phyloP scores from a whole-genome alignment of 2,797 vertebrate genomes.

The Borostomias antarcticus region DNA sequence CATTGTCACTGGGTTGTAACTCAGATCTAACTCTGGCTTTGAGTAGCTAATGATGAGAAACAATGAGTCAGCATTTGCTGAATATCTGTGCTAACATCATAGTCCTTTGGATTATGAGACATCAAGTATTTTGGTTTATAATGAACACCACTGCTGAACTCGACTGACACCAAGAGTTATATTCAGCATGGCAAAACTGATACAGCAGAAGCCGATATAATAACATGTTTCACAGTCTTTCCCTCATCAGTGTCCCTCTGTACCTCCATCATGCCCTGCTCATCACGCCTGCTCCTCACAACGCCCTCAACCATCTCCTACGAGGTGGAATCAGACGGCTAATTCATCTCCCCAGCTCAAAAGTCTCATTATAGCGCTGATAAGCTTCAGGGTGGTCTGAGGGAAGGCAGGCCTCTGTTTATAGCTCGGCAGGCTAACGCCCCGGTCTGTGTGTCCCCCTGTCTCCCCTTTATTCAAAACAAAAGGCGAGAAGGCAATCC shows the following conservation, averaged over 20 bases:
- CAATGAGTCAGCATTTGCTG: too few species aligned
- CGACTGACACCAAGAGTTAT: background rate
- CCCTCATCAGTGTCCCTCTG: constrained; percentile 21
- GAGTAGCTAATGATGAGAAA: too few species aligned
- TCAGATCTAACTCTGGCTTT: too few species aligned
- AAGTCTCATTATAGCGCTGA: constrained; percentile 79
- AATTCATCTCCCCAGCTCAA: constrained; percentile 79
- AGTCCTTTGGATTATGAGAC: too few species aligned
- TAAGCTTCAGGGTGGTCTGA: constrained; percentile 75
- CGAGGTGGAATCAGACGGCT: constrained; percentile 69
- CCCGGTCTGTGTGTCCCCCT: constrained; percentile 55
- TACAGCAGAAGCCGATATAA: constrained; percentile 28
- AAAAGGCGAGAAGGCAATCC: constrained; percentile 61
- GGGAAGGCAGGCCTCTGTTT: constrained; percentile 66
- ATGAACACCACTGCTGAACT: background rate
- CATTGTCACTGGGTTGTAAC: too few species aligned
- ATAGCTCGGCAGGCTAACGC: constrained; percentile 60
- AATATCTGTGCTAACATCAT: too few species aligned
- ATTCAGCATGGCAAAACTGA: constrained; percentile 13
- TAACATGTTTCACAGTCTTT: constrained; percentile 25
- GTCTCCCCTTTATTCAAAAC: constrained; percentile 65
- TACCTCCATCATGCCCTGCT: constrained; percentile 42
- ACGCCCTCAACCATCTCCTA: constrained; percentile 60
- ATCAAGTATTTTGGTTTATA: background rate
- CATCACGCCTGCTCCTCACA: constrained; percentile 47